A percentile compares a stretch with the other conserved stretches of the same genome.
Conservation (phyloP, 2,888 invertebrate species). For the Eutolmus rufibarbis region DNA sequence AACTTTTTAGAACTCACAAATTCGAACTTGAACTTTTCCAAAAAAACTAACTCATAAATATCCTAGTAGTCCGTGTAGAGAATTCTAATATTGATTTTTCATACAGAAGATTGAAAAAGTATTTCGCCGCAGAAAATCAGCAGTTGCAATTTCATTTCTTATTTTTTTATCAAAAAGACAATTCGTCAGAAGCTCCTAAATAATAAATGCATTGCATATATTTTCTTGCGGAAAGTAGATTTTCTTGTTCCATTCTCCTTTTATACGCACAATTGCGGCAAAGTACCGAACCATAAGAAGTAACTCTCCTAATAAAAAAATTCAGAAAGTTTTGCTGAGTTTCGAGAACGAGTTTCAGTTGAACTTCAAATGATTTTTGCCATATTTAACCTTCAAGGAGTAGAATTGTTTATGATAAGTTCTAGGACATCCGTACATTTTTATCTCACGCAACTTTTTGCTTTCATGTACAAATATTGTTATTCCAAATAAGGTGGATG, state of each 20-base stretch:
- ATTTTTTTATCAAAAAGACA: background rate
- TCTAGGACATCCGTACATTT: background rate
- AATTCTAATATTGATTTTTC: background rate
- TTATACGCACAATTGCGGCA: background rate
- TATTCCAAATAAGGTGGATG: background rate
- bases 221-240: background rate
- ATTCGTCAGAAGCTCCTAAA: background rate
- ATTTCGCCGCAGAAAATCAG: background rate
- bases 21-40: background rate
- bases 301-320: background rate
- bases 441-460: background rate
- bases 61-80: background rate
- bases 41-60: background rate
- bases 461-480: background rate
- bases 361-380: background rate
- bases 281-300: background rate
- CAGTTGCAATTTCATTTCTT: background rate
- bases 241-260: background rate
- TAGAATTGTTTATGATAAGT: background rate
- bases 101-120: background rate
- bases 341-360: background rate
- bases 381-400: background rate
- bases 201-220: background rate
- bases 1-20: background rate
- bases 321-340: background rate